Evolutionary conservation across 2,888 invertebrate species (phyloP), one percentile per base, ranked within the genome.

Genomic region (Atrina japonica): DNA sequence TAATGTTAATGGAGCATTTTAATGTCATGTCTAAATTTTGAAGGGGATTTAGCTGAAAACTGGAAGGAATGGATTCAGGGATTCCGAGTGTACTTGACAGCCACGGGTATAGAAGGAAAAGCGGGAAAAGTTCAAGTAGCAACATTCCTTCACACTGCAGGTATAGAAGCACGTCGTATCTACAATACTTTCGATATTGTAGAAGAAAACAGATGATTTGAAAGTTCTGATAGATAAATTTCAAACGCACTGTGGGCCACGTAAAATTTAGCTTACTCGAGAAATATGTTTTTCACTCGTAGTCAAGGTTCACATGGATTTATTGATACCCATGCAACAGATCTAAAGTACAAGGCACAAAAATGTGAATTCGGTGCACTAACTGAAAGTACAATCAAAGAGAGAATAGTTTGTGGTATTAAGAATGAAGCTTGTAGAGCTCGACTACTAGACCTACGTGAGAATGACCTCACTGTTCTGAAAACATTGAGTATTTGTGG

Each of bases 1-100:
- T n/a, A n/a, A n/a, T n/a, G n/a, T n/a, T n/a, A n/a, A n/a, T n/a
- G n/a, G n/a, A n/a, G n/a, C n/a, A n/a, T n/a, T n/a, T n/a, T n/a
- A n/a, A n/a, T n/a, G n/a, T n/a, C n/a, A n/a, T n/a, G n/a, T n/a
- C n/a, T n/a, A n/a, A n/a, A n/a, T n/a, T n/a, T n/a, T n/a, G 60
- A 67, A 61, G 56, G 63, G 23, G 56, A 69, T 35, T 23, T 63
- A 11, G 40, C 66, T 6, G 55, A 56, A 40, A 63, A 69, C 40
- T 69, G 23, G 30, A 55, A 55, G 35, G 56, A 69, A 56, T 63
- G 69, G 63, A 47, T 60, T n/a, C 60, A 67, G 52, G 50, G 45
- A n/a, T 52, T 53, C 43, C 18, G 21, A 18, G 16, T 61, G 14
- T 68, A 61, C 27, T 30, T 61, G 7, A 53, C 68, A 61, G n/a